Evolutionary conservation across 2,113 vertebrate species (phyloP).

Genomic region (Bos javanicus): DNA sequence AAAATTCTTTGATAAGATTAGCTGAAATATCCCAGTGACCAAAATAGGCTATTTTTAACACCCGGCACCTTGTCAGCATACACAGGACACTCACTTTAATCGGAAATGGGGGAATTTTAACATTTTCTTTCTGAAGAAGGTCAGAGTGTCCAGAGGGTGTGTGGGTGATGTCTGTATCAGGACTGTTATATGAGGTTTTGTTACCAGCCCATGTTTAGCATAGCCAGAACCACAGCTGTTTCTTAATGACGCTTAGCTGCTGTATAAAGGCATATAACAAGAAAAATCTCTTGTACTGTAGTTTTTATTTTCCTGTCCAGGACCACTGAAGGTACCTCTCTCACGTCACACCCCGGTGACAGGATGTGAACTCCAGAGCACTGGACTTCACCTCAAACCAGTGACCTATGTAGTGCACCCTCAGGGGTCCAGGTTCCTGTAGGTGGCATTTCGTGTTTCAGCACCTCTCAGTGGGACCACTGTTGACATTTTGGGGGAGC

Average conservation of each 20-base stretch:
- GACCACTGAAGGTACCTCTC: background rate
- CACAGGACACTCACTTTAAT: background rate
- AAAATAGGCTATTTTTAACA: slow-evolving; percentile 17
- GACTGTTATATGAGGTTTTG: background rate
- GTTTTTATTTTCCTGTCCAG: background rate
- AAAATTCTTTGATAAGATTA: slow-evolving; percentile 45
- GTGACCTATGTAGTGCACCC: background rate
- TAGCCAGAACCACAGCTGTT: background rate
- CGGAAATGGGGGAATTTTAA: background rate
- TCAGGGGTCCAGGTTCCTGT: no score
- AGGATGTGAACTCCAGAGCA: background rate
- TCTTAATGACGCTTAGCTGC: background rate
- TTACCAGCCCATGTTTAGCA: background rate
- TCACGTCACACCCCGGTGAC: background rate
- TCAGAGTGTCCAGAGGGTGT: background rate
- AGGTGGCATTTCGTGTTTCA: background rate
- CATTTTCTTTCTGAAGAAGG: slow-evolving; percentile 27
- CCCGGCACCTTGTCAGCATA: background rate
- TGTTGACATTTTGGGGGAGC: background rate
- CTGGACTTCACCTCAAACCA: background rate
- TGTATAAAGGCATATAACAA: background rate
- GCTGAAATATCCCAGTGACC: background rate
- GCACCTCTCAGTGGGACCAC: background rate
- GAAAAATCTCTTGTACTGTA: background rate
- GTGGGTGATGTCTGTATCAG: background rate